phyloP scores from a whole-genome alignment of 1,140 invertebrate species.

The Helicoverpa zea region DNA sequence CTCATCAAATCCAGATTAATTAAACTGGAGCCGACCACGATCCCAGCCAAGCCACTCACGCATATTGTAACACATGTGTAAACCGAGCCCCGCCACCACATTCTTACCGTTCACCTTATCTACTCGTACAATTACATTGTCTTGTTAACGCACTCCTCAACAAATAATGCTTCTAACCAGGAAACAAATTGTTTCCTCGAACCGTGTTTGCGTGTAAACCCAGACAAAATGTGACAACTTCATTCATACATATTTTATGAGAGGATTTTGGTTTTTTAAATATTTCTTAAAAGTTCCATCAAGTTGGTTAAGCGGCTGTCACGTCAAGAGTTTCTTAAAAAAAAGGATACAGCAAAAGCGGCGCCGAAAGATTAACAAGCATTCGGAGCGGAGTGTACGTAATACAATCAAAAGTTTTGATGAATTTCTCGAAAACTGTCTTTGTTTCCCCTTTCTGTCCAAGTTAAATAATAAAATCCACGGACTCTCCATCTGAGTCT shows the following conservation, averaged over 20 bases:
- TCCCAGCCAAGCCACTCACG: constrained; percentile 61
- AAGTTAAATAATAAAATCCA: constrained; percentile 79
- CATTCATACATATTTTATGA: background rate
- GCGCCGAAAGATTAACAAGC: constrained; percentile 75
- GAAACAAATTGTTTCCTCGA: too few relatives aligned
- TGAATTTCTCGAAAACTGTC: constrained; percentile 80
- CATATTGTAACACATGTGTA: constrained; percentile 63
- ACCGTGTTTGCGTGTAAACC: too few relatives aligned
- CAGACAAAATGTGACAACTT: background rate
- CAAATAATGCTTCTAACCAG: too few relatives aligned
- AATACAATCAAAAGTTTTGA: constrained; percentile 85
- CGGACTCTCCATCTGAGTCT: constrained; percentile 60
- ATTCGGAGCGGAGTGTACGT: constrained; percentile 70
- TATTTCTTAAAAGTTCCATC: background rate
- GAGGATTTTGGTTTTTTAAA: background rate
- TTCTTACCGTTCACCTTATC: constrained; percentile 19
- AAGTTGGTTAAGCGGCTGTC: constrained; percentile 47
- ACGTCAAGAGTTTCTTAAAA: constrained; percentile 46
- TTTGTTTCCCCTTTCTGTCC: constrained; percentile 76
- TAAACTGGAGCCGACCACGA: constrained; percentile 80
- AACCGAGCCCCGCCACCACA: constrained; percentile 46
- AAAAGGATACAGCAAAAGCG: constrained; percentile 53
- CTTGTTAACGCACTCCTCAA: constrained; percentile 11
- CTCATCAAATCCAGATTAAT: constrained; percentile 86
- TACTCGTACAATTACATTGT: constrained; percentile 8